These are phyloP conservation scores for Calliopsis andreniformis DNA, from an alignment of 1,140 invertebrate genomes.

Conservation along the genomic window DNA sequence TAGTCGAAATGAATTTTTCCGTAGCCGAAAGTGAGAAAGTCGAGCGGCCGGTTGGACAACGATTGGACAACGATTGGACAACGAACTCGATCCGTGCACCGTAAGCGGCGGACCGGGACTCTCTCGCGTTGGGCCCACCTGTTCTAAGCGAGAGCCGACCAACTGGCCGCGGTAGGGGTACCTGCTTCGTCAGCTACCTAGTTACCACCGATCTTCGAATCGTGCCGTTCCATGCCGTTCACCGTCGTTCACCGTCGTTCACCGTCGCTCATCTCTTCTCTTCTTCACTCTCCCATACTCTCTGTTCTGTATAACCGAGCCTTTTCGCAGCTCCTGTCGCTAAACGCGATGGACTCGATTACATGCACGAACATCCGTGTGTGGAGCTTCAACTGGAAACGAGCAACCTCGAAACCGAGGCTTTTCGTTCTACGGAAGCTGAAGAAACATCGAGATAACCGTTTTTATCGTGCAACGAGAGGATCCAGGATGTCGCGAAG, in stretches of 20 bases:
- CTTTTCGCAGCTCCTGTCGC: too few species aligned
- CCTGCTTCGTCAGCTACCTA: conserved; percentile 21
- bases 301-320: too few species aligned
- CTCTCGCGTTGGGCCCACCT: conserved; percentile 70
- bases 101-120: conserved; percentile 78
- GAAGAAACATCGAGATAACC: too few species aligned
- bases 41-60: conserved; percentile 69
- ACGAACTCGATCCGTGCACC: conserved; percentile 75
- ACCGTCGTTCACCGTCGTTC: background rate
- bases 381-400: conserved; percentile 14
- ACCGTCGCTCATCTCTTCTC: background rate
- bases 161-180: conserved; percentile 66
- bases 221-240: conserved; percentile 37
- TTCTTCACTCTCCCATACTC: background rate
- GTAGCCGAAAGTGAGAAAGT: conserved; percentile 25
- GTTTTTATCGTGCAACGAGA: too few species aligned
- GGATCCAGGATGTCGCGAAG: too few species aligned
- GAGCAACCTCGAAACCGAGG: background rate
- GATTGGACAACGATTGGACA: conserved; percentile 74
- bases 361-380: conserved; percentile 11
- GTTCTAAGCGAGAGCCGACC: conserved; percentile 62
- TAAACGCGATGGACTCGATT: too few species aligned
- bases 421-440: too few species aligned
- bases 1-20: background rate
- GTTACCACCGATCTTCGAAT: conserved; percentile 47